Evolutionary conservation across 2,888 invertebrate species (phyloP), one percentile per base, ranked within the genome.

Genomic region (Lapara coniferarum): DNA sequence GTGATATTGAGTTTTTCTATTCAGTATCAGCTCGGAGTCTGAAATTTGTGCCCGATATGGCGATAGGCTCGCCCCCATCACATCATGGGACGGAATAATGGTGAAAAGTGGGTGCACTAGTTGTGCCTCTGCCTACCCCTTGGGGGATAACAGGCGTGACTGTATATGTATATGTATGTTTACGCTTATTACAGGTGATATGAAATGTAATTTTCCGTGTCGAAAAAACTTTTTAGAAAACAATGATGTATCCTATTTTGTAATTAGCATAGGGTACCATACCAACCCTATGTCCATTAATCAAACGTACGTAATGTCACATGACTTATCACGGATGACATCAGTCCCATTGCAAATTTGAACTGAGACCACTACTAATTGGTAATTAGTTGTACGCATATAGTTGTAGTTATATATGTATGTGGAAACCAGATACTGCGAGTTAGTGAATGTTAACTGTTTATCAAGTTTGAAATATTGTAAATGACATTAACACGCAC

Each of bases 361-460:
- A 56, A 56, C 19, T 25, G 56, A 56, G 56, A 56, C 56, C 13
- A 56, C 56, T 12, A 56, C 56, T 56, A 56, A 56, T 56, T 56
- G 56, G 56, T 56, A 56, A 56, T 56, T 30, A 56, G 19, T 56
- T n/a, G 55, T 10, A 16, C 13, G 56, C 56, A 56, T 25, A 25
- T 25, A 25, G 56, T 56, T 12, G 25, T 10, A 19, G 19, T 16
- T 51, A 14, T 4, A 12, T 51, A 8, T 51, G 51, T 12, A 13
- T 7, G 8, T 37, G 37, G 37, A 37, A 37, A 37, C 37, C 37
- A 53, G 2, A 16, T 4, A 19, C 25, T 6, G 56, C 51, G 51
- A 14, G 25, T 13, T 56, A 25, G 16, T 25, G 25, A 13, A 25
- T 25, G 19, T 19, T 19, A 56, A 25, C 56, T 25, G 14, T 13